Conservation (phyloP, 1,140 invertebrate genomes). For the Trachelipus rathkii region DNA sequence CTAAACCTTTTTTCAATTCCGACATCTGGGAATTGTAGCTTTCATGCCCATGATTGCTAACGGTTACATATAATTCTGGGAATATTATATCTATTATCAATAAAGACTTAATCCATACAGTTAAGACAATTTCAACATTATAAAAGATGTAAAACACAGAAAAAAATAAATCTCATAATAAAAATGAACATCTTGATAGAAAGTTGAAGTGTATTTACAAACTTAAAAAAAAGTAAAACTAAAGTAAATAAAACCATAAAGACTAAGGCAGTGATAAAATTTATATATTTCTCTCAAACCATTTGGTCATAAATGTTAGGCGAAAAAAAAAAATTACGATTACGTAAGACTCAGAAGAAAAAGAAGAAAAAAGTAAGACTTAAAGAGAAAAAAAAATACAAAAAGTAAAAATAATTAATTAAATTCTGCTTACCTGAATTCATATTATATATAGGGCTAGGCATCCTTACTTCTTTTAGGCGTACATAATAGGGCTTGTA, state of each 20-base stretch:
- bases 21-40: slow-evolving; percentile 33
- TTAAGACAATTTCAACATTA: too few species aligned
- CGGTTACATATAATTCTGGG: slow-evolving; percentile 35
- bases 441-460: slow-evolving; percentile 64
- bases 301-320: too few species aligned
- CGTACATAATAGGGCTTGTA: slow-evolving; percentile 67
- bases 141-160: too few species aligned
- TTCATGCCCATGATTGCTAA: slow-evolving; percentile 33
- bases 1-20: slow-evolving; percentile 31
- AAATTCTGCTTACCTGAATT: slow-evolving; percentile 65
- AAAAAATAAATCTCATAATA: too few species aligned
- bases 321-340: not conserved
- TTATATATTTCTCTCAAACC: too few species aligned
- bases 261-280: too few species aligned
- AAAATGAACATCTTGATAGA: too few species aligned
- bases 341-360: not conserved
- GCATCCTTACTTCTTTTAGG: slow-evolving; percentile 66
- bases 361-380: slow-evolving; percentile 11
- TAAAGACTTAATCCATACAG: too few species aligned
- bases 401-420: slow-evolving; percentile 26
- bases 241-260: too few species aligned
- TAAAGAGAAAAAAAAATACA: slow-evolving; percentile 50
- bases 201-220: too few species aligned
- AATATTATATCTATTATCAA: not conserved
- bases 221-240: too few species aligned